phyloP scores from a whole-genome alignment of 2,113 vertebrate genomes.

The Ariopsis seemanni region DNA sequence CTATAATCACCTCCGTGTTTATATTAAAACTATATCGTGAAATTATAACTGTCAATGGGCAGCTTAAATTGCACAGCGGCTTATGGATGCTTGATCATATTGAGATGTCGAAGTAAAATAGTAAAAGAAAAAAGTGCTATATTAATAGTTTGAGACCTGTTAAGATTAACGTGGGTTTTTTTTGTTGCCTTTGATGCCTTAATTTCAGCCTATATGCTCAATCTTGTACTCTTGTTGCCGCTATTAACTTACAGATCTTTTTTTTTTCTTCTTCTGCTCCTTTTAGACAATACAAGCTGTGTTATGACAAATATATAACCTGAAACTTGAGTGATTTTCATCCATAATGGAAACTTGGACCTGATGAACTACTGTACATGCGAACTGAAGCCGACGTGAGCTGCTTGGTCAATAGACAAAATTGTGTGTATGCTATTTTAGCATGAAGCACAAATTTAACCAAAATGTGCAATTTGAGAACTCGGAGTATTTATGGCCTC shows the following conservation, averaged over 20 bases:
- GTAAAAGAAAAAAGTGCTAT: neutral
- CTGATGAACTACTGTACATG: neutral
- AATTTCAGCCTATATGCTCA: neutral
- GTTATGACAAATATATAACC: neutral
- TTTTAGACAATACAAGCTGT: neutral
- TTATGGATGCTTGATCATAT: neutral
- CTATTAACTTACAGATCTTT: neutral
- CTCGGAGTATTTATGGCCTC: neutral
- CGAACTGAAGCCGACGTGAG: neutral
- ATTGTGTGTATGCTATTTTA: slow-evolving; percentile 2
- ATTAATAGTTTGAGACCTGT: neutral
- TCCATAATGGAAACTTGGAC: neutral
- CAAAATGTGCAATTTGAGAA: neutral
- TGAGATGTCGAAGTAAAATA: neutral
- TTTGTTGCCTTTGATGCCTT: neutral
- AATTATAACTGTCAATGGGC: neutral
- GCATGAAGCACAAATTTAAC: neutral
- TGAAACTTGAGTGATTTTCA: neutral
- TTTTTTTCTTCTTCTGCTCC: neutral
- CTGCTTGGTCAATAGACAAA: neutral
- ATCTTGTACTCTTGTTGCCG: neutral
- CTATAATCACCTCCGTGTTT: too few relatives aligned
- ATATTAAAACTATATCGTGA: too few relatives aligned
- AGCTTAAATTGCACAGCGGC: neutral
- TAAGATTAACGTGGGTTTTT: neutral